phyloP scores from a whole-genome alignment of 1,140 invertebrate genomes.

The Drosophila nigromelanica region DNA sequence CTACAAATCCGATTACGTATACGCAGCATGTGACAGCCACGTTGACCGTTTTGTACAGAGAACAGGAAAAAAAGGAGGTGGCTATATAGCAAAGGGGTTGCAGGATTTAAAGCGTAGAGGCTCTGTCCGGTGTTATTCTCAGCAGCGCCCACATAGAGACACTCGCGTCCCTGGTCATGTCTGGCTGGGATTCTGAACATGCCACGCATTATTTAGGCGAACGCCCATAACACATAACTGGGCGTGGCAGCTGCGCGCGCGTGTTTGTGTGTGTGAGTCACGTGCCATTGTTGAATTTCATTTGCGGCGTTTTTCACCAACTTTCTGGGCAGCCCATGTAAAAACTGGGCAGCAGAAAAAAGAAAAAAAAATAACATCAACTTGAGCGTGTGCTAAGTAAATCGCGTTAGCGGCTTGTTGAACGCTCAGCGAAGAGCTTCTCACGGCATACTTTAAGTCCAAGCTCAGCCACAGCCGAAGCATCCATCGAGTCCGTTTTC shows the following conservation, averaged over 20 bases:
- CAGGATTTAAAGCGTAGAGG: conserved; percentile 1
- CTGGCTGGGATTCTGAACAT: conserved; percentile 14
- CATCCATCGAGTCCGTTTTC: not conserved
- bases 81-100: conserved; percentile 36
- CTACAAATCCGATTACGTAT: conserved; percentile 74
- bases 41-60: conserved; percentile 35
- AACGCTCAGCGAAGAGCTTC: not conserved
- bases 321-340: too few relatives aligned
- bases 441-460: not conserved
- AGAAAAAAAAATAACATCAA: too few relatives aligned
- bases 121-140: not conserved
- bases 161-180: conserved; percentile 4
- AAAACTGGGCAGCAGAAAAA: conserved; percentile 5
- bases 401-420: conserved; percentile 31
- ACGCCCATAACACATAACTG: conserved; percentile 1
- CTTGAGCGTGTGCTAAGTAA: conserved; percentile 27
- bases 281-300: conserved; percentile 31
- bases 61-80: not conserved
- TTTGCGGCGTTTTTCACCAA: conserved; percentile 18
- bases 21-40: conserved; percentile 57
- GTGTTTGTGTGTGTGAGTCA: conserved; percentile 13
- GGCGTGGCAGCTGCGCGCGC: not conserved
- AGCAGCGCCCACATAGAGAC: conserved; percentile 7
- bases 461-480: not conserved
- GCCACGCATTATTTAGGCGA: conserved; percentile 28